phyloP scores from a whole-genome alignment of 1,140 invertebrate species.

The Halictus rubicundus region DNA sequence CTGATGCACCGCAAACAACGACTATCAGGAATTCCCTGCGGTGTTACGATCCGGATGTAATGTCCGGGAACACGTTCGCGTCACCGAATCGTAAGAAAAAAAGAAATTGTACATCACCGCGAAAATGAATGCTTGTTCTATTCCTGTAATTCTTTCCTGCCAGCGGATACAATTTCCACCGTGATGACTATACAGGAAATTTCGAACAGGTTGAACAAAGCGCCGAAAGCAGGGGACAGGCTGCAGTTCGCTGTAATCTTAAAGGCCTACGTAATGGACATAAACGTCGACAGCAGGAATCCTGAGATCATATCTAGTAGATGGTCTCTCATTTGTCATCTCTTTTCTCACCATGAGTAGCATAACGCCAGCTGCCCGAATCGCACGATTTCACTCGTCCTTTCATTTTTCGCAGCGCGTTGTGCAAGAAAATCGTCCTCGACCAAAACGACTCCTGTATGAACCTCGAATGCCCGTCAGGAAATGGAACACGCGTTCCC shows the following conservation, averaged over 20 bases:
- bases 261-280: slow-evolving; percentile 75
- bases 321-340: slow-evolving; percentile 66
- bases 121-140: neutral
- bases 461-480: slow-evolving; percentile 78
- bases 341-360: neutral
- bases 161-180: slow-evolving; percentile 76
- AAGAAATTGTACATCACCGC: neutral
- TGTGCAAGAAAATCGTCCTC: slow-evolving; percentile 71
- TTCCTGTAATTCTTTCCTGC: neutral
- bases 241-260: slow-evolving; percentile 77
- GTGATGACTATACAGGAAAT: slow-evolving; percentile 79
- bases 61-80: slow-evolving; percentile 70
- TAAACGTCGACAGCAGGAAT: slow-evolving; percentile 74
- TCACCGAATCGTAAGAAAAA: slow-evolving; percentile 74
- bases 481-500: slow-evolving; percentile 71
- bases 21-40: slow-evolving; percentile 67
- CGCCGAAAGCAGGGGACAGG: slow-evolving; percentile 51
- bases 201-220: slow-evolving; percentile 70
- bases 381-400: neutral
- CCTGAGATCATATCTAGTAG: slow-evolving; percentile 62
- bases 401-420: slow-evolving; percentile 65
- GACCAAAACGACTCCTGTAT: slow-evolving; percentile 74
- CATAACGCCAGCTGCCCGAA: no score
- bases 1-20: slow-evolving; percentile 70
- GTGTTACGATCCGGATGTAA: slow-evolving; percentile 54